phyloP scores from a whole-genome alignment of 2,797 vertebrate species.

The Sorex maritimensis region DNA sequence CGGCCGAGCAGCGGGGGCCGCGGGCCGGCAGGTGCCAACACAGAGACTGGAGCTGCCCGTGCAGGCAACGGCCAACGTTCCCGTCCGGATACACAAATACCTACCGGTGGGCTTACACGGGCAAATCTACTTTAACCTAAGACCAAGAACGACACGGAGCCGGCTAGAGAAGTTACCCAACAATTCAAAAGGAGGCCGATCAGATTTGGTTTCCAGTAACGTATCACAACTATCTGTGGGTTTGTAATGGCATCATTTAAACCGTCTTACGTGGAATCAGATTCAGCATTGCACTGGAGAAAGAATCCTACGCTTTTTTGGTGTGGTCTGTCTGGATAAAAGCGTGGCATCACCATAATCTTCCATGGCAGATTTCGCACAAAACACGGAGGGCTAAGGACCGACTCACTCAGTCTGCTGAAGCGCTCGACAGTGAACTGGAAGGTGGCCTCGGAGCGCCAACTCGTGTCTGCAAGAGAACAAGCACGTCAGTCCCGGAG shows the following conservation, averaged over 20 bases:
- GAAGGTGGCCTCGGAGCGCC: conserved; percentile 99
- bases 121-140: conserved; percentile 34
- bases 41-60: background rate
- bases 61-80: background rate
- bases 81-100: background rate
- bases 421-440: conserved; percentile 99
- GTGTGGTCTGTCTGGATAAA: conserved; percentile 99
- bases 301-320: conserved; percentile 99
- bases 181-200: background rate
- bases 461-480: conserved; percentile 96
- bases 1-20: background rate
- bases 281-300: conserved; percentile 99
- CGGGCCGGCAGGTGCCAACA: background rate
- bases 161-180: conserved; percentile 55
- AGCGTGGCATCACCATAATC: conserved; percentile 99
- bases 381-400: conserved; percentile 99
- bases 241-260: conserved; percentile 78
- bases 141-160: conserved; percentile 55
- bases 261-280: conserved; percentile 97
- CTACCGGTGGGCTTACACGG: conserved; percentile 38
- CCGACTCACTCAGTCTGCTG: conserved; percentile 98
- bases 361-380: conserved; percentile 99
- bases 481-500: conserved; percentile 57
- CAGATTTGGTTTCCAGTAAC: conserved; percentile 52
- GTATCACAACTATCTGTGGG: conserved; percentile 55